These are phyloP conservation scores for Riparia riparia DNA, from an alignment of 2,113 vertebrate genomes.

Conservation along the genomic window DNA sequence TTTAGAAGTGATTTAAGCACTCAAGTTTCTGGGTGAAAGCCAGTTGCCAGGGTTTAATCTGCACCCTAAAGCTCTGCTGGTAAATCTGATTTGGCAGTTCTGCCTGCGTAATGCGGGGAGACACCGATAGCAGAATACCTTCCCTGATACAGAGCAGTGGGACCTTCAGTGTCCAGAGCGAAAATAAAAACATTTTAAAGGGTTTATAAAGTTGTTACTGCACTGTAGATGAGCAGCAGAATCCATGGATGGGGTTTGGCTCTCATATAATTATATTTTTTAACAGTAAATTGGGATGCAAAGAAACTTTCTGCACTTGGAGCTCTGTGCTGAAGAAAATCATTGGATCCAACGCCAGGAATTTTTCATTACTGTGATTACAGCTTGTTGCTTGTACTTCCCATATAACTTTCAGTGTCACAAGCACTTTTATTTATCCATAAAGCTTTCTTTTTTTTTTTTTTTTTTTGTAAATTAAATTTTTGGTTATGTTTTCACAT, in stretches of 20 bases:
- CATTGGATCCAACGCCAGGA: background rate
- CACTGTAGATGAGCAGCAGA: background rate
- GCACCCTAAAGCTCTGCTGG: background rate
- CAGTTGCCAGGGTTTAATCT: background rate
- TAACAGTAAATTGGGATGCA: background rate
- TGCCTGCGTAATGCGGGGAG: rapidly evolving
- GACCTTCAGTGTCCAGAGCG: background rate
- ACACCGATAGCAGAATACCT: rapidly evolving
- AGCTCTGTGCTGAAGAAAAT: background rate
- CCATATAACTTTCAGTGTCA: background rate
- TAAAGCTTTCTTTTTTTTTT: background rate
- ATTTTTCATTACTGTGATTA: background rate
- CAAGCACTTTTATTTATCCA: background rate
- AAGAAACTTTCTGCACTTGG: background rate
- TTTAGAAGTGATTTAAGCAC: background rate
- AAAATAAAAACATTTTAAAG: background rate
- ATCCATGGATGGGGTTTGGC: background rate
- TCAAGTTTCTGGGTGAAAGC: background rate
- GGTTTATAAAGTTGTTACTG: background rate
- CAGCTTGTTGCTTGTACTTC: background rate
- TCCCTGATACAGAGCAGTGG: background rate
- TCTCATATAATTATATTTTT: background rate
- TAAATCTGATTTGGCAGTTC: background rate
- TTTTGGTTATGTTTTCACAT: background rate
- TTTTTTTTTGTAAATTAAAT: background rate